Conservation (phyloP, 2,113 vertebrate genomes). For the Elaphurus davidianus region DNA sequence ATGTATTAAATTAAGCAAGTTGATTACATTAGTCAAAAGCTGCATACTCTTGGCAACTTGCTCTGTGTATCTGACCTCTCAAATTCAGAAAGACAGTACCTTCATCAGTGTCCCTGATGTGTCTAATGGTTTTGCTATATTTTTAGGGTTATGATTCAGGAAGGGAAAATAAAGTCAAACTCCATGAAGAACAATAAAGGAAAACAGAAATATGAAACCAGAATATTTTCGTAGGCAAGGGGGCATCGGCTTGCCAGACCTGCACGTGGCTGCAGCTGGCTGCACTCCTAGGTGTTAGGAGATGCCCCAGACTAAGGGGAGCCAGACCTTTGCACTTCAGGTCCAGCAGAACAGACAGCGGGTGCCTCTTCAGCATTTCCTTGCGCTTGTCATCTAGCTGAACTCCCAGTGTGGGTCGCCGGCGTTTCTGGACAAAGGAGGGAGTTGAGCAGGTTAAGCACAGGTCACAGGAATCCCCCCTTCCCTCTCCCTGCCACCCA, state of each 20-base stretch:
- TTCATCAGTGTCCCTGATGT: neutral
- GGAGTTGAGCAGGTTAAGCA: neutral
- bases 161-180: neutral
- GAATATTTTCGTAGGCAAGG: neutral
- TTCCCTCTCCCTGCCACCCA: neutral
- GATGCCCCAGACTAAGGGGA: neutral
- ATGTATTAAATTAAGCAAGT: neutral
- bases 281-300: neutral
- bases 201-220: neutral
- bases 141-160: neutral
- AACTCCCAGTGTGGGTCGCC: constrained; percentile 92
- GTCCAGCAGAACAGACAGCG: constrained; percentile 90
- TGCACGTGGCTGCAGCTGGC: neutral
- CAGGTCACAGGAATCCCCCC: rapidly evolving
- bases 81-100: neutral
- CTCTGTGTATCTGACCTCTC: neutral
- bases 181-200: neutral
- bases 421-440: constrained; percentile 87
- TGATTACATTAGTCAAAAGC: neutral
- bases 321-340: constrained; percentile 94
- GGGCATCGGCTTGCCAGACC: neutral
- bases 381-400: constrained; percentile 97
- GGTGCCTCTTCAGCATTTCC: constrained; percentile 96
- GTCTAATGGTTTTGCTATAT: neutral
- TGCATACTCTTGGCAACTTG: neutral